These are phyloP conservation scores for Tanypteryx hageni DNA, from an alignment of 2,888 invertebrate genomes.

Conservation along the genomic window DNA sequence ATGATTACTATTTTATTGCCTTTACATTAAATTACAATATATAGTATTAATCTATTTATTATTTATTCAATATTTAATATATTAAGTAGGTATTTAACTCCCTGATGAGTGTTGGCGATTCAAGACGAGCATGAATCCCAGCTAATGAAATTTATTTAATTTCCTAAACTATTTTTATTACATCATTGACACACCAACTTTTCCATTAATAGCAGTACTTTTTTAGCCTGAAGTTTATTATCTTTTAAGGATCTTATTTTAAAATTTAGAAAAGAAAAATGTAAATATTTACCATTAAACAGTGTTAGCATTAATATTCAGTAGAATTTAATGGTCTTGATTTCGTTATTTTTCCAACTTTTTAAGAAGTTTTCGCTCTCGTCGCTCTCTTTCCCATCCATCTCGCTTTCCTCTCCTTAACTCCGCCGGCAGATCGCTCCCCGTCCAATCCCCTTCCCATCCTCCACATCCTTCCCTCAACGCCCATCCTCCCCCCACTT, in stretches of 20 bases:
- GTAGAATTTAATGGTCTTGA: conserved; percentile 11
- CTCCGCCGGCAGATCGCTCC: background rate
- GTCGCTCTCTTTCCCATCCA: background rate
- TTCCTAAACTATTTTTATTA: no score
- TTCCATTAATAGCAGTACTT: background rate
- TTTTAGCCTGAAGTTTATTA: background rate
- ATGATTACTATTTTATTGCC: no score
- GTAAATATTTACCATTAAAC: background rate
- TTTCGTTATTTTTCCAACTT: conserved; percentile 41
- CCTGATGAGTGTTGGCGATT: no score
- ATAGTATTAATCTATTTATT: no score
- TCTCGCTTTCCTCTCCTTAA: no score
- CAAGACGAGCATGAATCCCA: no score
- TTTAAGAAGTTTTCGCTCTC: background rate
- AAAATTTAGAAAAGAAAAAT: background rate
- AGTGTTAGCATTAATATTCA: background rate
- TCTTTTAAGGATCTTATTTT: background rate
- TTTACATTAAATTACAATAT: no score
- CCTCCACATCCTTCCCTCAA: background rate
- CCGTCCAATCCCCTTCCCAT: background rate
- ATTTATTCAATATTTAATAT: no score
- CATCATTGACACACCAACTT: background rate
- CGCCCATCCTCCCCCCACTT: background rate
- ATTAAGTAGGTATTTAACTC: no score
- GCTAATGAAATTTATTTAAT: no score